These are phyloP conservation scores for Drosophila kanekoi DNA, from an alignment of 2,888 invertebrate species.

Conservation along the genomic window DNA sequence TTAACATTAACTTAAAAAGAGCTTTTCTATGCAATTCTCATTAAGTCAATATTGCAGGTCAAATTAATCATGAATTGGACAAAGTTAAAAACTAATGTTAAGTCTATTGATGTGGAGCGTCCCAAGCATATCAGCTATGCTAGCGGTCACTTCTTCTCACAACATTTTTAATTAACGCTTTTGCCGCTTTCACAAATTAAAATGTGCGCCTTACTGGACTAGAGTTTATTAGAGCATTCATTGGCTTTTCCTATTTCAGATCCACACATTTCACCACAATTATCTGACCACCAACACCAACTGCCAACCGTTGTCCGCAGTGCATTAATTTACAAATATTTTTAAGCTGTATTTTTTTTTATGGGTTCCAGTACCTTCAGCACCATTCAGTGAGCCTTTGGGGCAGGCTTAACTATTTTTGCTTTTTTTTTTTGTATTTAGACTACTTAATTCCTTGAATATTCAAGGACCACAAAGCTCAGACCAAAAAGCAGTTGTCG, in stretches of 20 bases:
- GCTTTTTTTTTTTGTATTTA: constrained; percentile 40
- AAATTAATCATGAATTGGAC: too few relatives aligned
- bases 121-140: too few relatives aligned
- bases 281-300: constrained; percentile 52
- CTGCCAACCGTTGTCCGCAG: constrained; percentile 17
- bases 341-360: constrained; percentile 30
- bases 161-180: neutral
- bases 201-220: neutral
- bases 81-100: too few relatives aligned
- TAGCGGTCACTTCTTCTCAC: neutral
- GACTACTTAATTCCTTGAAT: constrained; percentile 73
- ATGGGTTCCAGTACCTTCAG: constrained; percentile 26
- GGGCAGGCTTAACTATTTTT: constrained; percentile 44
- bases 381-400: constrained; percentile 22
- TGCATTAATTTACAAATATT: constrained; percentile 61
- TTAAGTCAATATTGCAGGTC: too few relatives aligned
- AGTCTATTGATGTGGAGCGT: too few relatives aligned
- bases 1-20: neutral
- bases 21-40: neutral
- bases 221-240: constrained; percentile 15
- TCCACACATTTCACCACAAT: constrained; percentile 36
- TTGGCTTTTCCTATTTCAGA: constrained; percentile 3
- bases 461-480: constrained; percentile 52
- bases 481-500: constrained; percentile 70
- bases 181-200: neutral